Conservation (phyloP, 1,140 invertebrate species). For the Drosophila kohkoa region DNA sequence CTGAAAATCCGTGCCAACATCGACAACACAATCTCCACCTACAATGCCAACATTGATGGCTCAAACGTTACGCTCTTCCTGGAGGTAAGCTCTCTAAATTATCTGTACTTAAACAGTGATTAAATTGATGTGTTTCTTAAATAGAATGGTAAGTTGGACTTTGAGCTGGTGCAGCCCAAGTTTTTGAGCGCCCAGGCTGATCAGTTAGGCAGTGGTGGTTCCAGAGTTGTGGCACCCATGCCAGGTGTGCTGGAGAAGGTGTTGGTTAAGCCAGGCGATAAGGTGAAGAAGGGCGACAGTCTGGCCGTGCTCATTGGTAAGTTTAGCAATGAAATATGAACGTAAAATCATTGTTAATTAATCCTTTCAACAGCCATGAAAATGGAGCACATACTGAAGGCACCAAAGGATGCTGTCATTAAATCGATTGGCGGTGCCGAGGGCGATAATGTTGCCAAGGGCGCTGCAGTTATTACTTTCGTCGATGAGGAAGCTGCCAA, state of each 20-base stretch:
- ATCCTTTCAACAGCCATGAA: slow-evolving; percentile 93
- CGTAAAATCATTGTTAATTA: neutral
- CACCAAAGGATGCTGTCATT: slow-evolving; percentile 91
- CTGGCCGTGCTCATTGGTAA: slow-evolving; percentile 90
- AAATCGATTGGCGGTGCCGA: slow-evolving; percentile 90
- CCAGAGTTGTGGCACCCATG: slow-evolving; percentile 91
- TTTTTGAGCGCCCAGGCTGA: slow-evolving; percentile 84
- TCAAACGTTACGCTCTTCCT: slow-evolving; percentile 87
- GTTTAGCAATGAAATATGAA: neutral
- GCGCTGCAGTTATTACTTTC: slow-evolving; percentile 87
- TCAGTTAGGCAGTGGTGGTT: slow-evolving; percentile 69
- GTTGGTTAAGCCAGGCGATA: slow-evolving; percentile 91
- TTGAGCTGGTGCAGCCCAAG: slow-evolving; percentile 84
- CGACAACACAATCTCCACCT: slow-evolving; percentile 84
- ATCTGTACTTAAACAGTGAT: neutral
- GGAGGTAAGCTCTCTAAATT: slow-evolving; percentile 82
- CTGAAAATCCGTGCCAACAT: slow-evolving; percentile 84
- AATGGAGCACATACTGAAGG: slow-evolving; percentile 98
- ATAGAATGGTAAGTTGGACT: slow-evolving; percentile 69
- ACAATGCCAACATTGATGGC: slow-evolving; percentile 86
- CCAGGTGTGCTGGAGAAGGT: slow-evolving; percentile 98
- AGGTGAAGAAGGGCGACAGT: slow-evolving; percentile 91
- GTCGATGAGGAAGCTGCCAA: slow-evolving; percentile 71
- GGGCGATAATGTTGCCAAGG: slow-evolving; percentile 94
- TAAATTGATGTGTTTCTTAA: neutral